phyloP scores from a whole-genome alignment of 2,113 vertebrate genomes.

The Trematomus loennbergii region DNA sequence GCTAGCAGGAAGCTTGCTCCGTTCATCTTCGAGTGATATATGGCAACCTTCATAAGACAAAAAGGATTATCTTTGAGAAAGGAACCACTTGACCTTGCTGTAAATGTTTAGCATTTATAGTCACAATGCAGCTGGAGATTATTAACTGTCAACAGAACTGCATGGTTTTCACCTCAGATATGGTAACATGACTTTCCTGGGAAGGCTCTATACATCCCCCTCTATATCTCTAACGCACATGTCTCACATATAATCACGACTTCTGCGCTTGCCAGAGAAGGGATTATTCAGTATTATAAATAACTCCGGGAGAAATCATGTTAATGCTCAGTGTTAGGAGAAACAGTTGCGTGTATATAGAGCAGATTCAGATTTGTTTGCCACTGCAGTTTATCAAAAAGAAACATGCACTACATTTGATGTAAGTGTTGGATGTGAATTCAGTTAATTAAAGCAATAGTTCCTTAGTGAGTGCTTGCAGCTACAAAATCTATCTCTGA shows the following conservation, averaged over 20 bases:
- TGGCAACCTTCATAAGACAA: slow-evolving; percentile 62
- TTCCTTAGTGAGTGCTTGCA: too few species aligned
- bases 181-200: slow-evolving; percentile 10
- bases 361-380: not conserved
- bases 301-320: slow-evolving; percentile 5
- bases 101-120: slow-evolving; percentile 64
- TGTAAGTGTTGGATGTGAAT: too few species aligned
- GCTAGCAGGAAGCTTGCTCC: slow-evolving; percentile 34
- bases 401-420: too few species aligned
- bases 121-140: slow-evolving; percentile 55
- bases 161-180: slow-evolving; percentile 34
- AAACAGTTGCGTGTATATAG: not conserved
- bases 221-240: slow-evolving; percentile 12
- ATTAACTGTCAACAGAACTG: slow-evolving; percentile 56
- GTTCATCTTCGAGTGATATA: slow-evolving; percentile 56
- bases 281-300: slow-evolving; percentile 1
- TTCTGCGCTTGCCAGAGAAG: slow-evolving; percentile 5
- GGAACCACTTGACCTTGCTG: slow-evolving; percentile 62
- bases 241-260: not conserved
- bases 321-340: not conserved
- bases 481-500: too few species aligned
- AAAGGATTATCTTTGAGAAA: slow-evolving; percentile 64
- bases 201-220: not conserved
- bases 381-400: not conserved
- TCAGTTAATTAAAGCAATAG: too few species aligned